Conservation (phyloP, 2,888 invertebrate genomes). For the Campoletis raptor region DNA sequence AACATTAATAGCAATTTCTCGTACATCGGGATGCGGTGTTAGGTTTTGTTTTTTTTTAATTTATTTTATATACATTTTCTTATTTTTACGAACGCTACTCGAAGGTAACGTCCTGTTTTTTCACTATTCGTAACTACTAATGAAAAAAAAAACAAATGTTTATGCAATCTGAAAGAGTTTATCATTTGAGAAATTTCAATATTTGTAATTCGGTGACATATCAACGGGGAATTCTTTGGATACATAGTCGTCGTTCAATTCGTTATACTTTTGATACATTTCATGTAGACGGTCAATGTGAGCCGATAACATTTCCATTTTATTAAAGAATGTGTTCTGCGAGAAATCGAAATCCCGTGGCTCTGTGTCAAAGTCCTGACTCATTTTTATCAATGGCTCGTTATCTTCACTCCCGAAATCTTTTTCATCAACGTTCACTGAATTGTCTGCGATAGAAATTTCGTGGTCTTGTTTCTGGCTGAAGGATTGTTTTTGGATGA, state of each 20-base stretch:
- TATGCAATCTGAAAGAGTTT: not conserved
- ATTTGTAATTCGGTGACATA: slow-evolving; percentile 7
- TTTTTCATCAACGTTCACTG: slow-evolving; percentile 13
- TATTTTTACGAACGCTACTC: not conserved
- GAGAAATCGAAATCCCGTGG: slow-evolving; percentile 1
- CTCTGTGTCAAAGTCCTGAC: not conserved
- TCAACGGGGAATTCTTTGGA: slow-evolving; percentile 65
- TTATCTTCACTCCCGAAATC: slow-evolving; percentile 14
- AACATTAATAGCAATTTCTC: not conserved
- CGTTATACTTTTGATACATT: slow-evolving; percentile 60
- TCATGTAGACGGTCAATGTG: slow-evolving; percentile 70
- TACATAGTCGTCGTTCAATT: slow-evolving; percentile 71
- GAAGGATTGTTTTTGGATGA: not conserved
- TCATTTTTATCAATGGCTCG: not conserved
- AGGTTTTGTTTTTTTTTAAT: not conserved
- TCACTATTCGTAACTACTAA: not conserved
- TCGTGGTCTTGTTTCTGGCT: slow-evolving; percentile 15
- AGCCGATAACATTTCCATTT: slow-evolving; percentile 66
- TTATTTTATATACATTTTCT: not conserved
- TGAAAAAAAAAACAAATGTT: not conserved
- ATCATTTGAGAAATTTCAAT: not conserved
- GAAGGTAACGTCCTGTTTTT: not conserved
- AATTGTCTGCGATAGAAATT: slow-evolving; percentile 40
- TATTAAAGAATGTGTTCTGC: slow-evolving; percentile 54
- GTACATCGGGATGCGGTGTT: not conserved